These are phyloP conservation scores for Euwallacea fornicatus DNA, from an alignment of 1,140 invertebrate species.

Conservation along the genomic window DNA sequence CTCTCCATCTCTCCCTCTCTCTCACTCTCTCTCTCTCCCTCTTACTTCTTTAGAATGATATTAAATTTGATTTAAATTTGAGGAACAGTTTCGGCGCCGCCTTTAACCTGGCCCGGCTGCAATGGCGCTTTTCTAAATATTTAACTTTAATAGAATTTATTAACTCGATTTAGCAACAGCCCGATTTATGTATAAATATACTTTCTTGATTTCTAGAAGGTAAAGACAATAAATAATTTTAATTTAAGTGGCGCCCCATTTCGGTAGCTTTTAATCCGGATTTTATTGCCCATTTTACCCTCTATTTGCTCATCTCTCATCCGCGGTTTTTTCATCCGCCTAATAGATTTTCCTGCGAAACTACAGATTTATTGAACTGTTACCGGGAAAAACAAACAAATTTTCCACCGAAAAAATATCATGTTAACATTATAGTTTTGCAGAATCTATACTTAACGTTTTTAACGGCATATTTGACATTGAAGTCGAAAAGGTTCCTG, in stretches of 20 bases:
- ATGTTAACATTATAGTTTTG: background rate
- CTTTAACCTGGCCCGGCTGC: conserved; percentile 20
- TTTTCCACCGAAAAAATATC: no score
- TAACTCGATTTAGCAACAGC: conserved; percentile 24
- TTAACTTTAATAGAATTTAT: conserved; percentile 34
- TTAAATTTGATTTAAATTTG: conserved; percentile 29
- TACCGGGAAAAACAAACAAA: no score
- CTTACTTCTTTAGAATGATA: conserved; percentile 25
- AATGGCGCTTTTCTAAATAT: conserved; percentile 22
- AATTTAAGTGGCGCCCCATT: conserved; percentile 24
- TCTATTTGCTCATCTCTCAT: no score
- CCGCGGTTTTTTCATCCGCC: no score
- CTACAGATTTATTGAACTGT: no score
- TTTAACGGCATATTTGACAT: background rate
- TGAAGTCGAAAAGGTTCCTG: background rate
- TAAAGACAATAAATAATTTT: conserved; percentile 23
- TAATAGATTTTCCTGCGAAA: no score
- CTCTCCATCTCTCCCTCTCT: no score
- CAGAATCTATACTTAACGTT: background rate
- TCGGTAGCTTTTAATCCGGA: background rate
- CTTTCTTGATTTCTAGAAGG: conserved; percentile 22
- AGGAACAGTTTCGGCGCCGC: conserved; percentile 23
- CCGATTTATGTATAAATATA: conserved; percentile 29
- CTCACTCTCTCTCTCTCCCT: no score
- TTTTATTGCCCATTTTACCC: no score